These are phyloP conservation scores for Hyposmocoma kahamanoa DNA, from an alignment of 1,140 invertebrate genomes.

Conservation along the genomic window DNA sequence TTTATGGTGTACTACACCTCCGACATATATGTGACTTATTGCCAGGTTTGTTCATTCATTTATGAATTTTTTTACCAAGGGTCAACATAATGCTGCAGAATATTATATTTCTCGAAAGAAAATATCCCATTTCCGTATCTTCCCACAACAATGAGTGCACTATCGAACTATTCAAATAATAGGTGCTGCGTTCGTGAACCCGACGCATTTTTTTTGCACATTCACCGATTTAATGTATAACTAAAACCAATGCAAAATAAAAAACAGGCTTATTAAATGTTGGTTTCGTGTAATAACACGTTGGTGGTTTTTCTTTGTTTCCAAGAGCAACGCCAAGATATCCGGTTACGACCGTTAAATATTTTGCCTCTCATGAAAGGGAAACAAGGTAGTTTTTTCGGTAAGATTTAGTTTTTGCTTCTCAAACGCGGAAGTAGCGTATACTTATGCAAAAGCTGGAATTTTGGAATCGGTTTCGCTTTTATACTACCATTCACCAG, in stretches of 20 bases:
- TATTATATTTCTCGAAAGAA: constrained; percentile 73
- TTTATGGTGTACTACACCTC: too few relatives aligned
- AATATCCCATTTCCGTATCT: constrained; percentile 74
- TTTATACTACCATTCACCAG: constrained; percentile 43
- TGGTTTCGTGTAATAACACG: constrained; percentile 71
- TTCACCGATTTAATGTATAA: constrained; percentile 69
- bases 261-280: constrained; percentile 72
- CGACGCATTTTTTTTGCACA: constrained; percentile 59
- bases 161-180: constrained; percentile 68
- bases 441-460: constrained; percentile 65
- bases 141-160: constrained; percentile 63
- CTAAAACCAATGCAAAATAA: constrained; percentile 63
- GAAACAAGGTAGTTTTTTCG: constrained; percentile 67
- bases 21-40: too few relatives aligned
- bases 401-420: constrained; percentile 61
- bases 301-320: constrained; percentile 69
- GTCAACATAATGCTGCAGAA: constrained; percentile 62
- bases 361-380: constrained; percentile 68
- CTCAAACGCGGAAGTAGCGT: constrained; percentile 59
- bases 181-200: constrained; percentile 45
- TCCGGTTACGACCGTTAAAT: constrained; percentile 72
- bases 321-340: constrained; percentile 55
- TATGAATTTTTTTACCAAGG: constrained; percentile 45
- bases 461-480: constrained; percentile 62
- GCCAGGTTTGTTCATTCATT: constrained; percentile 46